Percentiles rank a stretch among this genome's conserved stretches.
Conservation (phyloP, 1,140 invertebrate genomes). For the Conopomorpha cramerella region DNA sequence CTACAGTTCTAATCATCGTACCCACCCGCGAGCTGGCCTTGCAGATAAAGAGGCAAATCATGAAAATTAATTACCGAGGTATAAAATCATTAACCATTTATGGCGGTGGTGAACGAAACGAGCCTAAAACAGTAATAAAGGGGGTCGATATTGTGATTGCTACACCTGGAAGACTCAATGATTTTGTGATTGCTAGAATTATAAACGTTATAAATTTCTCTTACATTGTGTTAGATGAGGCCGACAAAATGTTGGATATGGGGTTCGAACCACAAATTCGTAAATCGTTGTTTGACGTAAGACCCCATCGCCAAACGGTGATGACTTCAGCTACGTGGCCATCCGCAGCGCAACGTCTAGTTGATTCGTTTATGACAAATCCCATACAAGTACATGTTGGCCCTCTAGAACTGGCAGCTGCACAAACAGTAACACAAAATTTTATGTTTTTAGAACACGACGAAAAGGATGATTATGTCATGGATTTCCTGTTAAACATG, state of each 20-base stretch:
- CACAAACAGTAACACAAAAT: conserved; percentile 79
- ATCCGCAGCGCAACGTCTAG: conserved; percentile 76
- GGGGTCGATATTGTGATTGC: conserved; percentile 89
- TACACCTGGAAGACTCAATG: conserved; percentile 87
- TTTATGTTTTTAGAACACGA: conserved; percentile 75
- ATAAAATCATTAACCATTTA: conserved; percentile 88
- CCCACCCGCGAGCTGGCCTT: conserved; percentile 89
- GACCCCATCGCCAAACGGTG: conserved; percentile 80
- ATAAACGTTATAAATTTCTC: conserved; percentile 78
- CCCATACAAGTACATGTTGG: conserved; percentile 90
- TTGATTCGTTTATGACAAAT: conserved; percentile 82
- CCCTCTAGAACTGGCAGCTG: conserved; percentile 81
- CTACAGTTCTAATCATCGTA: conserved; percentile 84
- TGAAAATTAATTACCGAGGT: conserved; percentile 83
- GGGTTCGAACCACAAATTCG: conserved; percentile 88
- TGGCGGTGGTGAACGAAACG: conserved; percentile 78
- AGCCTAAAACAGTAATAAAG: conserved; percentile 69
- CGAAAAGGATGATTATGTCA: conserved; percentile 55
- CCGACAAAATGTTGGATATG: conserved; percentile 86
- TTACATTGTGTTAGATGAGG: conserved; percentile 91
- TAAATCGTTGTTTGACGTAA: conserved; percentile 76
- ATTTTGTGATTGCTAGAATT: conserved; percentile 68
- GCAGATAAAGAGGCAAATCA: conserved; percentile 88
- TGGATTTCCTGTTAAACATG: conserved; percentile 70
- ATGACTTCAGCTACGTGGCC: conserved; percentile 94